phyloP scores from a whole-genome alignment of 2,888 invertebrate species.

The Phortica okadai region DNA sequence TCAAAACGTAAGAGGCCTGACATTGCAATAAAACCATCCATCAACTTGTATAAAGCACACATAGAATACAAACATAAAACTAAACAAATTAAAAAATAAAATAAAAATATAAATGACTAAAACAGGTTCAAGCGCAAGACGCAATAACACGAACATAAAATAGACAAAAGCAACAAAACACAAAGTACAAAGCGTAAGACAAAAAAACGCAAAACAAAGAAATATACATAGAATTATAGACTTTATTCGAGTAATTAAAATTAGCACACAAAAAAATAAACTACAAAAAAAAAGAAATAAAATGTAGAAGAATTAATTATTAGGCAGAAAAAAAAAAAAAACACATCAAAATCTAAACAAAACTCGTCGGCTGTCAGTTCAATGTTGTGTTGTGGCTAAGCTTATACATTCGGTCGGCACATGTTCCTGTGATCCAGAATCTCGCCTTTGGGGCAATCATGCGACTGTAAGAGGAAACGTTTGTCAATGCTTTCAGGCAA shows the following conservation, averaged over 20 bases:
- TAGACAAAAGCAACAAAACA: slow-evolving; percentile 5
- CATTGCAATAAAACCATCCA: neutral
- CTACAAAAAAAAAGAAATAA: neutral
- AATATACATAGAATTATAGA: neutral
- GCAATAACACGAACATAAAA: slow-evolving; percentile 9
- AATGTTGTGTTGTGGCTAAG: neutral
- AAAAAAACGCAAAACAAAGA: neutral
- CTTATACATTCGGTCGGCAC: slow-evolving; percentile 41
- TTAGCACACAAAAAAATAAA: slow-evolving; percentile 21
- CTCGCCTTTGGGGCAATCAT: slow-evolving; percentile 51
- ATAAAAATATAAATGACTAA: neutral
- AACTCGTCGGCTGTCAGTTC: neutral
- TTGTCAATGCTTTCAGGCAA: slow-evolving; percentile 53
- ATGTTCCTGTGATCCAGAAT: slow-evolving; percentile 47
- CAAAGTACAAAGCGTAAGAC: neutral
- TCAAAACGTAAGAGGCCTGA: neutral
- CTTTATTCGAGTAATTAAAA: slow-evolving; percentile 20
- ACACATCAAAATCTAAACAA: neutral
- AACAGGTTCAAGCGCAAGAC: slow-evolving; percentile 22
- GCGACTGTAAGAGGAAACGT: slow-evolving; percentile 61
- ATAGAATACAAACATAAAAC: neutral
- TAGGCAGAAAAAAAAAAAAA: slow-evolving; percentile 21
- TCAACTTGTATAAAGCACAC: neutral
- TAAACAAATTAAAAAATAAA: neutral
- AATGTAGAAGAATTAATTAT: neutral